Evolutionary conservation across 1,140 invertebrate species (phyloP).

Genomic region (Adelges cooleyi): DNA sequence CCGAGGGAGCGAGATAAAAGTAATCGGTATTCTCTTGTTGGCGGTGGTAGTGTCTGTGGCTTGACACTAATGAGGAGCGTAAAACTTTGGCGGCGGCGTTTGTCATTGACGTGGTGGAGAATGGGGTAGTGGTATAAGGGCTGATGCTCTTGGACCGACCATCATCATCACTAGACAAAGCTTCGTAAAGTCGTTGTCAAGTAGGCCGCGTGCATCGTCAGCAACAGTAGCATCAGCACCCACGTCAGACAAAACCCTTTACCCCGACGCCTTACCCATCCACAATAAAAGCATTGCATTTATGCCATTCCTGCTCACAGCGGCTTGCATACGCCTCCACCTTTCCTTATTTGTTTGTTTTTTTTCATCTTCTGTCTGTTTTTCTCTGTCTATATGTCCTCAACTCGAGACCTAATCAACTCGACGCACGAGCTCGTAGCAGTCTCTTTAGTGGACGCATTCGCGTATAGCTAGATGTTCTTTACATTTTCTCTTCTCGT

Average conservation of each 20-base stretch:
- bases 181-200: slow-evolving; percentile 9
- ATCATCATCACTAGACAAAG: not conserved
- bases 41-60: not conserved
- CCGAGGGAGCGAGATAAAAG: too few relatives aligned
- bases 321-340: slow-evolving; percentile 9
- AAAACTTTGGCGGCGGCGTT: slow-evolving; percentile 7
- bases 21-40: not conserved
- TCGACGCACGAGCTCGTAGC: not conserved
- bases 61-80: slow-evolving; percentile 24
- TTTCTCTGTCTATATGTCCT: not conserved
- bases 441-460: too few relatives aligned
- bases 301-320: not conserved
- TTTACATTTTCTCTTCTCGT: too few relatives aligned
- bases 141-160: not conserved
- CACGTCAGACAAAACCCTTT: not conserved
- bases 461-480: too few relatives aligned
- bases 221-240: not conserved
- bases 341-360: not conserved
- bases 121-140: not conserved
- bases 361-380: slow-evolving; percentile 1
- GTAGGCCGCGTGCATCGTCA: slow-evolving; percentile 18
- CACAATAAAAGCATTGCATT: slow-evolving; percentile 7
- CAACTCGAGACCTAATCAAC: not conserved
- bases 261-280: not conserved
- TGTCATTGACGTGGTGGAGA: not conserved